Evolutionary conservation across 1,140 invertebrate genomes (phyloP), one percentile per base, ranked within the genome.

Genomic region (Neodiprion virginianus): DNA sequence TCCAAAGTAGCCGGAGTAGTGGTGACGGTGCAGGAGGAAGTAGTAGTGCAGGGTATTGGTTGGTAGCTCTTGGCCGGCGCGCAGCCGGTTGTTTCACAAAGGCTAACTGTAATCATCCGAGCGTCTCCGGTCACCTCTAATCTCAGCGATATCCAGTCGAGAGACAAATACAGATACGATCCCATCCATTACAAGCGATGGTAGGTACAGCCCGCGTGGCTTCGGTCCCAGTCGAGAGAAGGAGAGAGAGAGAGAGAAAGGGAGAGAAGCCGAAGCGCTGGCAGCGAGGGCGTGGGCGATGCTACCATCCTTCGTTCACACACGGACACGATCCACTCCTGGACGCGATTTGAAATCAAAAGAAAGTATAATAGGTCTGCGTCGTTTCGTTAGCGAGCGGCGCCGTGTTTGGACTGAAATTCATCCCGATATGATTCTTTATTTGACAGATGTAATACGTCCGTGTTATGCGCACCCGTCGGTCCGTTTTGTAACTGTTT

Each of bases 91-190:
- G 53, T 61, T 61, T 61, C 53, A 61, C 53, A 61, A 61, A 61
- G 53, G 53, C 53, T 61, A 61, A 61, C 53, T 61, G 53, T 61
- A 61, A 61, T 61, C 53, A 61, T 61, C 53, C 53, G 53, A 61
- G 53, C 53, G 53, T 14, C 11, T 12, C n/a, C 11, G 53, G 28
- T 40, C 28, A 14, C n/a, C 53, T 61, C 53, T 61, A 61, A 61
- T 61, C 53, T 61, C 53, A 12, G 11, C 53, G 53, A 40, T 40
- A 40, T 40, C 28, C 28, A 40, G 28, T 40, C 28, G 28, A 61
- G 53, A 61, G 53, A 61, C 53, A 61, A 61, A 61, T 61, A 61
- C 53, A 61, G 53, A 61, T 61, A 61, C 53, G 53, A 61, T 61
- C 53, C 53, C 53, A 61, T 61, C 53, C 53, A 61, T 61, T 61